phyloP scores from a whole-genome alignment of 2,113 vertebrate species.

The Phainopepla nitens region DNA sequence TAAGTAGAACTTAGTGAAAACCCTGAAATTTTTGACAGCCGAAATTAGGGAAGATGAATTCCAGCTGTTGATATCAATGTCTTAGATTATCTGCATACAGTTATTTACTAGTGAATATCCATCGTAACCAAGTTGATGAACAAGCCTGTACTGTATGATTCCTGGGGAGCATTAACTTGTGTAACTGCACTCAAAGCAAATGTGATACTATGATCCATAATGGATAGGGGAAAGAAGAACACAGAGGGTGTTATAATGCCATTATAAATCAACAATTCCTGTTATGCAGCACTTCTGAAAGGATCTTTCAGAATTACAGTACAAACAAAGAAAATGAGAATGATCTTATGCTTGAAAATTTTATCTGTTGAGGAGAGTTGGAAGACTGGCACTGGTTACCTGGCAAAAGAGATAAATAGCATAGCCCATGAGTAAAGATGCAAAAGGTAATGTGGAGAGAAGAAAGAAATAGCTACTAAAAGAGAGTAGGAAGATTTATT shows the following conservation, averaged over 20 bases:
- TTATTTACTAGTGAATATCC: not conserved
- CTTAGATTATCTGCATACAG: not conserved
- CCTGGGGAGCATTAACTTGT: not conserved
- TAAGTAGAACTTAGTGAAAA: not conserved
- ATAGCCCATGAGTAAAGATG: not conserved
- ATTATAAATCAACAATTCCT: not conserved
- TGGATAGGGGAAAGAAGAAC: not conserved
- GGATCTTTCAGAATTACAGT: not conserved
- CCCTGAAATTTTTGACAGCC: not conserved
- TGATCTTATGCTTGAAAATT: not conserved
- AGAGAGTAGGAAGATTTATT: not conserved
- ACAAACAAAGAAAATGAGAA: not conserved
- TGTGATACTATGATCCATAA: not conserved
- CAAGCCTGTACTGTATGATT: not conserved
- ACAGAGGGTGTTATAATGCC: not conserved
- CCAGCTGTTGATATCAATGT: not conserved
- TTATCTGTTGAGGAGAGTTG: not conserved
- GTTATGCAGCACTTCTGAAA: not conserved
- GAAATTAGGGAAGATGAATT: not conserved
- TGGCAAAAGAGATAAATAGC: not conserved
- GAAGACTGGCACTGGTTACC: not conserved
- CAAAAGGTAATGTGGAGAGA: not conserved
- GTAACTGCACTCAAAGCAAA: not conserved
- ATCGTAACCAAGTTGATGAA: not conserved
- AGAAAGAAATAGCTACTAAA: not conserved